These are phyloP conservation scores for Ophion slaviceki DNA, from an alignment of 2,888 invertebrate genomes.

Conservation along the genomic window DNA sequence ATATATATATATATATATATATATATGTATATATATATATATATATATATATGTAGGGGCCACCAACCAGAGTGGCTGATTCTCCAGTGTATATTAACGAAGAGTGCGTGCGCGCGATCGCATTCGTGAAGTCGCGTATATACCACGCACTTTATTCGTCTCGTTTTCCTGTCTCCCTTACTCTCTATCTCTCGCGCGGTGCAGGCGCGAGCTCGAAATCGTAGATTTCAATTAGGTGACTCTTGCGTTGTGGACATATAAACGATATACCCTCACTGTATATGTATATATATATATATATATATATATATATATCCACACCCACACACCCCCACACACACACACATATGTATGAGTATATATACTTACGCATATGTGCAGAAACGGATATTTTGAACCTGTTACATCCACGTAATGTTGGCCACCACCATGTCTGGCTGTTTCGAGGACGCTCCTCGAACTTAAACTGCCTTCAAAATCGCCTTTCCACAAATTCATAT, in stretches of 20 bases:
- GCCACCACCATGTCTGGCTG: background rate
- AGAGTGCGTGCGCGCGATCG: constrained; percentile 55
- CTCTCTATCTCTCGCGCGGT: constrained; percentile 33
- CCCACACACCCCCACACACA: too few species aligned
- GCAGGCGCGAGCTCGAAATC: constrained; percentile 76
- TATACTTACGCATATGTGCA: too few species aligned
- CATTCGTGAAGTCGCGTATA: constrained; percentile 26
- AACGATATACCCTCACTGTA: constrained; percentile 53
- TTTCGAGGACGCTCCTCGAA: background rate
- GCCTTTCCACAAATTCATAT: background rate
- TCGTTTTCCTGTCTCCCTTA: constrained; percentile 6
- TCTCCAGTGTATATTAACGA: constrained; percentile 54
- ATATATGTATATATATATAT: background rate
- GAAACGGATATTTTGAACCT: background rate
- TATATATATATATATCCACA: background rate
- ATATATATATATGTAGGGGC: background rate
- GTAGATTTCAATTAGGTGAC: constrained; percentile 81
- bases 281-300: constrained; percentile 26
- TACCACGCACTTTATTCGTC: constrained; percentile 61
- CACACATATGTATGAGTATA: too few species aligned
- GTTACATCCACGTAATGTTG: background rate
- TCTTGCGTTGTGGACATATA: constrained; percentile 57
- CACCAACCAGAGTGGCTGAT: background rate
- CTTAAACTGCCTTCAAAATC: background rate
- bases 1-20: background rate